These are phyloP conservation scores for Campodea augens DNA, from an alignment of 1,140 invertebrate genomes.

Conservation along the genomic window DNA sequence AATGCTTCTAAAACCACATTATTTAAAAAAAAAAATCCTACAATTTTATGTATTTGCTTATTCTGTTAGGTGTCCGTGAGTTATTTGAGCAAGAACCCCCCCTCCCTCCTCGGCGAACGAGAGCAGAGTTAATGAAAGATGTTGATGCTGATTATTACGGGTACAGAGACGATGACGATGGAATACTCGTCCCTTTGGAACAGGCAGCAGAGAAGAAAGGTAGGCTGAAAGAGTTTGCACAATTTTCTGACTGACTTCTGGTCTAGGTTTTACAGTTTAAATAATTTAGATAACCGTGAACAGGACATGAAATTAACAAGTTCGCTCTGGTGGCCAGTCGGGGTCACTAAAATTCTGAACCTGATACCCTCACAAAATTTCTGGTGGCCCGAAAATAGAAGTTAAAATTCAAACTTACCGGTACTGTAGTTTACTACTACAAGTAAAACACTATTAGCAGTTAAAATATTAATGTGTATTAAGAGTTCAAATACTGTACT, in stretches of 20 bases:
- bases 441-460: no score
- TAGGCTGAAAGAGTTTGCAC: conserved; percentile 10
- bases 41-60: conserved; percentile 5
- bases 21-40: not conserved
- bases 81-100: conserved; percentile 92
- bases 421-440: no score
- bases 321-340: no score
- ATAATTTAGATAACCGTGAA: conserved; percentile 7
- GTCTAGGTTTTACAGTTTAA: conserved; percentile 1
- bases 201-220: conserved; percentile 51
- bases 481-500: no score
- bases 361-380: no score
- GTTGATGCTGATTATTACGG: conserved; percentile 98
- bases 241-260: not conserved
- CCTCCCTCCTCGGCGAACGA: conserved; percentile 66
- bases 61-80: conserved; percentile 63
- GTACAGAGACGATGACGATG: conserved; percentile 95
- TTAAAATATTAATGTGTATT: no score
- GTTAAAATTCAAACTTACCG: no score
- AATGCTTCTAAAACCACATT: not conserved
- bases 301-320: conserved; percentile 11
- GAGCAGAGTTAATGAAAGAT: conserved; percentile 92
- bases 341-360: no score
- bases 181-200: conserved; percentile 77
- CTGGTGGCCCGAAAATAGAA: no score